Base-by-base conservation (phyloP, 2,113 vertebrate genomes). In the Sapajus apella region DNA sequence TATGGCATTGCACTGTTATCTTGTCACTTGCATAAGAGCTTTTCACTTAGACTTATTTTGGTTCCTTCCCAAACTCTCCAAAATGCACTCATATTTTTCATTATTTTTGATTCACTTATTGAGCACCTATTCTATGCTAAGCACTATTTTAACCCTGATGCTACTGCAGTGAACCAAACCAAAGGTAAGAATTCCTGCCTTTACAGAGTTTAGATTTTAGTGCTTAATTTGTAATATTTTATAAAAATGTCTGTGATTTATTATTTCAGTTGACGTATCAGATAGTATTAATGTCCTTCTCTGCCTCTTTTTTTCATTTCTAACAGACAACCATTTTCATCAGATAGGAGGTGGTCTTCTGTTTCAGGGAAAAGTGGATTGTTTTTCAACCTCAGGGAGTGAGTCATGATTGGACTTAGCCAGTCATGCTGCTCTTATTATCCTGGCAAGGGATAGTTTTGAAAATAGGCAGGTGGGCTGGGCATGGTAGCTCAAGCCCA, bases 141-240 rank as follows among this genome's bases (percentile, higher is more conserved):
- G 43, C 43, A 92, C 10, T 52, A 25, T 12, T 73, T 7, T 79
- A 90, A 83, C 5, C 25, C 21, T 40, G 70, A 10, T 16, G 4
- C 6, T 23, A 10, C 0, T 2, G 10, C 3, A 45, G 13, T 23
- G 0, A 66, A n/a, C 9, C 27, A 23, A 5, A 50, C 17, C n/a
- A n/a, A n/a, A 80, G 75, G 47, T 64, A 11, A 68, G 32, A 52
- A 50, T 20, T 8, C 20, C 23, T 68, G 5, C 16, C 30, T 66
- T 77, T n/a, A 37, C 10, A 23, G 10, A 70, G 37, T 32, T 94
- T 75, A 50, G 2, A 32, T 80, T 82, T 73, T n/a, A 84, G 16
- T 55, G 14, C 7, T 84, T 76, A 5, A 1, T 93, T 64, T 81
- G 5, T 27, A 47, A 30, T 83, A 30, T 23, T 94, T 97, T 83